Evolutionary conservation across 2,113 vertebrate genomes (phyloP).

Genomic region (zebrafish (Danio rerio)): GRCz12tu NC_133188.1:37912001-37912500

Average conservation of each 20-base stretch:
- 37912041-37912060: background rate
- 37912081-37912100: background rate
- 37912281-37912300: background rate
- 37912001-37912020: slow-evolving; percentile 27
- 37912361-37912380: background rate
- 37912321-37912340: background rate
- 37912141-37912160: background rate
- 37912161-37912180: background rate
- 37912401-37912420: too few species aligned
- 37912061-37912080: background rate
- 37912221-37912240: too few species aligned
- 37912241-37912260: too few species aligned
- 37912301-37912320: background rate
- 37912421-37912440: too few species aligned
- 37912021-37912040: slow-evolving; percentile 25
- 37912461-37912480: too few species aligned
- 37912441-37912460: too few species aligned
- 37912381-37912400: too few species aligned
- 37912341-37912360: too few species aligned
- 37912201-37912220: background rate
- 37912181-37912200: background rate
- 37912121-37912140: slow-evolving; percentile 1
- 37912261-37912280: too few species aligned
- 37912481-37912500: too few species aligned
- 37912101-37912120: background rate